Conservation (phyloP, 1,140 invertebrate genomes). For the Cecropterus lyciades region DNA sequence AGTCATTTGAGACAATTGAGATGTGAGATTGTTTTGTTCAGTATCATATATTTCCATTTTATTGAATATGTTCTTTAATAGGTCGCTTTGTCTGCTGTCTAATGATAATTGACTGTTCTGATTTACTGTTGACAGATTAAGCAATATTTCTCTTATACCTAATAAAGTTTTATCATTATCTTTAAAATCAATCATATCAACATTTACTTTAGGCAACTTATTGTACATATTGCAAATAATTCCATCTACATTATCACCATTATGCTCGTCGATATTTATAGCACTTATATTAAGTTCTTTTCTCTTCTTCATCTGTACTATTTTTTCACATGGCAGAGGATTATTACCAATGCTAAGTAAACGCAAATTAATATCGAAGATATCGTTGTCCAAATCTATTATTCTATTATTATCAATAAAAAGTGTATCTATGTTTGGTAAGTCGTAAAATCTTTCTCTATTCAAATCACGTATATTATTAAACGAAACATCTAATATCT, state of each 20-base stretch:
- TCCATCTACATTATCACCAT: conserved; percentile 52
- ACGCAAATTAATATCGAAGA: neutral
- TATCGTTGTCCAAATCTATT: conserved; percentile 28
- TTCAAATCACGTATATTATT: conserved; percentile 37
- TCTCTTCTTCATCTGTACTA: conserved; percentile 39
- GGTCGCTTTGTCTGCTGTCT: neutral
- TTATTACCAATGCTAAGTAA: conserved; percentile 46
- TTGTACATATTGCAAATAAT: conserved; percentile 45
- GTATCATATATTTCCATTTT: conserved; percentile 11
- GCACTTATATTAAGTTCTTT: conserved; percentile 35
- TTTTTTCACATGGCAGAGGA: conserved; percentile 44
- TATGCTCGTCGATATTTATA: conserved; percentile 41
- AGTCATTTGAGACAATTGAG: conserved; percentile 8
- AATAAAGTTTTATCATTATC: conserved; percentile 1
- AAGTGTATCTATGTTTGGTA: conserved; percentile 34
- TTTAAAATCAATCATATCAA: neutral
- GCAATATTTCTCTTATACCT: conserved; percentile 12
- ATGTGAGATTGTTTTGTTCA: conserved; percentile 3
- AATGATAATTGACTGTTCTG: too few species aligned
- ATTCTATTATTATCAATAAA: conserved; percentile 48
- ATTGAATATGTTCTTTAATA: conserved; percentile 8
- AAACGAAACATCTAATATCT: conserved; percentile 18
- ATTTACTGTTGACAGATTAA: neutral
- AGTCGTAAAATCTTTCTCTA: conserved; percentile 43
- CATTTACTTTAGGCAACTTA: neutral